phyloP scores from a whole-genome alignment of 1,140 invertebrate species.

The Bacillus rossius region DNA sequence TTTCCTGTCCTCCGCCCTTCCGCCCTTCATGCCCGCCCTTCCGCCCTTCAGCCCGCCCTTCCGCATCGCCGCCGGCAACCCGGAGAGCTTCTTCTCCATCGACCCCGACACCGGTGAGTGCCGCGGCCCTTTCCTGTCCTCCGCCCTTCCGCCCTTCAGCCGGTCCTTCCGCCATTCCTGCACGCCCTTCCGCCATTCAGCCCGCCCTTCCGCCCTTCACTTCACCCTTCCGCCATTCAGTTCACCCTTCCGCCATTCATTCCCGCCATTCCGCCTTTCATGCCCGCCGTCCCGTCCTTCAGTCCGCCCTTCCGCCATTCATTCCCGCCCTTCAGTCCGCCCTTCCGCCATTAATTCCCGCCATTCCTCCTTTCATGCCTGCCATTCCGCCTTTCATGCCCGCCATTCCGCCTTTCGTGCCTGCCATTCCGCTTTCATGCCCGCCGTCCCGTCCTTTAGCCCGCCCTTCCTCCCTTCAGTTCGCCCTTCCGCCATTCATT shows the following conservation, averaged over 20 bases:
- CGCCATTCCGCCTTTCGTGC: neutral
- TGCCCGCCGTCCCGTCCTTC: neutral
- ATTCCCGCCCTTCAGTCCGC: neutral
- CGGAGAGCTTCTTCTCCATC: conserved; percentile 45
- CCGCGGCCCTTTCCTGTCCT: neutral
- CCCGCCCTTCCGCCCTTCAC: neutral
- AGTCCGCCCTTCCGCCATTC: neutral
- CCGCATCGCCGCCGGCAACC: conserved; percentile 84
- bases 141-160: neutral
- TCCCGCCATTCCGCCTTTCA: neutral
- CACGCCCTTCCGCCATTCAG: neutral
- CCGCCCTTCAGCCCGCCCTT: conserved; percentile 71
- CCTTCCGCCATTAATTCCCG: neutral
- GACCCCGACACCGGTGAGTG: conserved; percentile 18
- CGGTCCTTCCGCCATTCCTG: neutral
- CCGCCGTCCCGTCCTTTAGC: neutral
- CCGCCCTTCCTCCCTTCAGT: neutral
- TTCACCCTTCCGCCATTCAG: conserved; percentile 20
- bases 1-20: too few relatives aligned
- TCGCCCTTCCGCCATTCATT: neutral
- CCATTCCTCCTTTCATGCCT: conserved; percentile 20
- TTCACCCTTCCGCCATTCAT: neutral
- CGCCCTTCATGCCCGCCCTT: too few relatives aligned
- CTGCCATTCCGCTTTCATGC: neutral
- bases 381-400: neutral